Evolutionary conservation across 2,888 invertebrate species (phyloP).

Genomic region (Vandiemenella viatica): DNA sequence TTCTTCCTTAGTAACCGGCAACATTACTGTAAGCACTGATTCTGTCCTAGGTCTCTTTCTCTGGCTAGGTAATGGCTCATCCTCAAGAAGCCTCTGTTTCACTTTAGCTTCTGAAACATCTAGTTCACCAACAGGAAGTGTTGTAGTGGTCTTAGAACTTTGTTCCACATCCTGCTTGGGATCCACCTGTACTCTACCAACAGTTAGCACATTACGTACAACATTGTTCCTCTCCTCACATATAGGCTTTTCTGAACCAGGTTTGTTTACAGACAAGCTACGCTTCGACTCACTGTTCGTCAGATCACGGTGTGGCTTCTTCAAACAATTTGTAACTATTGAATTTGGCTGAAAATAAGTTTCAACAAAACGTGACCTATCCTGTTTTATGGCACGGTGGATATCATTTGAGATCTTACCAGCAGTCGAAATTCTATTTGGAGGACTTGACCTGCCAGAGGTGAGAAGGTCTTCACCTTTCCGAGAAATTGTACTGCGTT

Average conservation of each 20-base stretch:
- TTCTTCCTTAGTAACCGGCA: slow-evolving; percentile 4
- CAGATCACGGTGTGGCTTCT: slow-evolving; percentile 8
- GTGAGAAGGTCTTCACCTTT: not conserved
- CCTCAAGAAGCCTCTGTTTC: slow-evolving; percentile 40
- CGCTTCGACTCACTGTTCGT: slow-evolving; percentile 3
- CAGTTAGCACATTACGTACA: slow-evolving; percentile 8
- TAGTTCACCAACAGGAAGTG: slow-evolving; percentile 31
- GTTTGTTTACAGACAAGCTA: slow-evolving; percentile 1
- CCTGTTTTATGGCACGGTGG: not conserved
- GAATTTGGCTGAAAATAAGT: slow-evolving; percentile 1
- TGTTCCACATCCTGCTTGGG: too few species aligned
- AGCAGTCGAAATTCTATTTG: not conserved
- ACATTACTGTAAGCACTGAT: not conserved
- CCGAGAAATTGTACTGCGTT: not conserved
- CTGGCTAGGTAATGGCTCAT: slow-evolving; percentile 16
- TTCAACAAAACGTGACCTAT: not conserved
- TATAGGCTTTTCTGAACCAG: not conserved
- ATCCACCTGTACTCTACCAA: slow-evolving; percentile 7
- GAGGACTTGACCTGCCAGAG: not conserved
- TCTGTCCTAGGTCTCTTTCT: slow-evolving; percentile 1
- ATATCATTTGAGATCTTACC: not conserved
- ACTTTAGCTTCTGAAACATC: slow-evolving; percentile 38
- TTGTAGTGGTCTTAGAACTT: not conserved
- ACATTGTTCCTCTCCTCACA: slow-evolving; percentile 2
- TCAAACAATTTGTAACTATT: slow-evolving; percentile 8